Percentiles rank a stretch among this genome's conserved stretches.
These are phyloP conservation scores for Linnaemya tessellans DNA, from an alignment of 2,888 invertebrate genomes.

Conservation along the genomic window DNA sequence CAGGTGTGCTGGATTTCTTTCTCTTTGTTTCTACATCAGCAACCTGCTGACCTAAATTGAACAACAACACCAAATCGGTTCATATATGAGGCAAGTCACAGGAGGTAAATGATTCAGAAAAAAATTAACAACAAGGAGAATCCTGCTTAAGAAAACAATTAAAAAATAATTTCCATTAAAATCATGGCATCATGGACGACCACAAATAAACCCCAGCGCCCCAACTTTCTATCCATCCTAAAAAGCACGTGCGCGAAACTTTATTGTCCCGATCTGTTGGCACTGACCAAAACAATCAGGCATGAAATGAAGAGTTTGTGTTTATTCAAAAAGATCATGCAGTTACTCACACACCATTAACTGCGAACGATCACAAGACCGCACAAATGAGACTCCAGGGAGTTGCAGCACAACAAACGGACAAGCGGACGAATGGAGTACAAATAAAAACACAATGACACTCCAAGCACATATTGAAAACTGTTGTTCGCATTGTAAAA, in stretches of 20 bases:
- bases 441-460: conserved; percentile 42
- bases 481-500: conserved; percentile 26
- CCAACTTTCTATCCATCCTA: neutral
- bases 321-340: conserved; percentile 57
- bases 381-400: conserved; percentile 72
- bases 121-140: too few species aligned
- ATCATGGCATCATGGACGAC: too few species aligned
- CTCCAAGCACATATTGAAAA: conserved; percentile 53
- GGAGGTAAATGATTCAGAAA: too few species aligned
- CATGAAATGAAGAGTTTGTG: conserved; percentile 55
- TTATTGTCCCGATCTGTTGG: conserved; percentile 36
- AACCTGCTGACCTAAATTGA: too few species aligned
- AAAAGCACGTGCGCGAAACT: conserved; percentile 18
- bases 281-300: conserved; percentile 50
- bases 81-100: too few species aligned
- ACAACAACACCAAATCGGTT: too few species aligned
- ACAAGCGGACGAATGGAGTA: conserved; percentile 26
- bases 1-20: too few species aligned
- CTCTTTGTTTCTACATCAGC: too few species aligned
- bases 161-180: too few species aligned
- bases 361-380: conserved; percentile 66
- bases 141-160: too few species aligned
- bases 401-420: conserved; percentile 43
- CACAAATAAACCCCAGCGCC: neutral
- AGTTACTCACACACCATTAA: conserved; percentile 69